phyloP scores from a whole-genome alignment of 1,140 invertebrate species.

The Drosophila tropicalis region DNA sequence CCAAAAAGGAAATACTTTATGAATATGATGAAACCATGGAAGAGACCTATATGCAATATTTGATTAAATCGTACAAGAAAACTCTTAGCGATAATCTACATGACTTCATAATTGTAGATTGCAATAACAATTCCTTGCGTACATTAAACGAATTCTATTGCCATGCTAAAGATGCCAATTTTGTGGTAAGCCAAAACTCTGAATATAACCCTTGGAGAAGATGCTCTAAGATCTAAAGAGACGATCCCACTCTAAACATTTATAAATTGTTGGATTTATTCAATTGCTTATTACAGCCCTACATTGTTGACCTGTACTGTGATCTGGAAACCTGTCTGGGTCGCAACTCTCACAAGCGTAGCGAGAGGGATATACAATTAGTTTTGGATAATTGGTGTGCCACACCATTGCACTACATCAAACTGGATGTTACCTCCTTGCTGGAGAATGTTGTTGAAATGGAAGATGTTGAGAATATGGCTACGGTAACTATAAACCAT shows the following conservation, averaged over 20 bases:
- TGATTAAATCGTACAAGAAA: slow-evolving; percentile 96
- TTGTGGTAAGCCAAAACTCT: slow-evolving; percentile 88
- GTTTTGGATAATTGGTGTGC: slow-evolving; percentile 91
- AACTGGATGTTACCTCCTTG: slow-evolving; percentile 91
- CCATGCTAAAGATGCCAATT: slow-evolving; percentile 93
- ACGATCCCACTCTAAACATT: too few species aligned
- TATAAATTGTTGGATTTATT: too few species aligned
- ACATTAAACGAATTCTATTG: slow-evolving; percentile 95
- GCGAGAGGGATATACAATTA: slow-evolving; percentile 90
- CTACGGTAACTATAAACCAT: slow-evolving; percentile 78
- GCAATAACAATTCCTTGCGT: slow-evolving; percentile 91
- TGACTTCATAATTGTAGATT: slow-evolving; percentile 96
- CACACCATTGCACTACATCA: slow-evolving; percentile 88
- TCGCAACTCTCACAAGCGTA: slow-evolving; percentile 93
- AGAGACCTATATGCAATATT: slow-evolving; percentile 90
- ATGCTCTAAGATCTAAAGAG: not conserved
- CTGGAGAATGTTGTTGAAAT: slow-evolving; percentile 90
- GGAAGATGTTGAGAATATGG: slow-evolving; percentile 85
- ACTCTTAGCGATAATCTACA: slow-evolving; percentile 96
- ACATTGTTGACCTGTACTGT: slow-evolving; percentile 89
- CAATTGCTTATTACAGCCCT: slow-evolving; percentile 48
- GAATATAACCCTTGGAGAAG: not conserved
- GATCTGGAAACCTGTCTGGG: slow-evolving; percentile 90
- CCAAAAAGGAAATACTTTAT: slow-evolving; percentile 91
- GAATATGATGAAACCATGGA: slow-evolving; percentile 95